Evolutionary conservation across 2,797 vertebrate species (phyloP).

Genomic region (Ceryle rudis): DNA sequence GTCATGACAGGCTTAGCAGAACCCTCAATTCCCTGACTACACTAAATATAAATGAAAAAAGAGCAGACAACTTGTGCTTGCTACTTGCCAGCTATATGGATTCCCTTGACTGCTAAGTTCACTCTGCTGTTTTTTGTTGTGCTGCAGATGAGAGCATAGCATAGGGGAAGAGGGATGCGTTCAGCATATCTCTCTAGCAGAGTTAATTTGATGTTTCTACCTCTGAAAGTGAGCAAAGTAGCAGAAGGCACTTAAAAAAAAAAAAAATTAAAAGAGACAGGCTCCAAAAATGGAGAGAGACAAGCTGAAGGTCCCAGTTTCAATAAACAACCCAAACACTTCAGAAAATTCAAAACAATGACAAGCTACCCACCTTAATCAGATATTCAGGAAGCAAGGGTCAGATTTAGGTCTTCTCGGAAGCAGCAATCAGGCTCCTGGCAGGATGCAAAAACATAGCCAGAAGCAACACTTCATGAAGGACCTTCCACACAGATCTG

Average conservation of each 20-base stretch:
- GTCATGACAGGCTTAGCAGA: neutral
- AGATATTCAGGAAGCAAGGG: neutral
- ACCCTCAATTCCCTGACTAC: neutral
- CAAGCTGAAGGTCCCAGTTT: neutral
- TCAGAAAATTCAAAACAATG: neutral
- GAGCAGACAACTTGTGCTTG: neutral
- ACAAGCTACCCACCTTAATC: neutral
- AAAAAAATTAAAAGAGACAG: neutral
- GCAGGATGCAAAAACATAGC: neutral
- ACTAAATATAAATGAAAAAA: neutral
- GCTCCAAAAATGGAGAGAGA: neutral
- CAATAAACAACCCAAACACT: neutral
- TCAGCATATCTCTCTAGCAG: neutral
- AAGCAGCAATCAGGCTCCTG: neutral
- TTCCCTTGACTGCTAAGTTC: neutral
- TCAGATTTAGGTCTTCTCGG: neutral
- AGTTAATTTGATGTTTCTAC: neutral
- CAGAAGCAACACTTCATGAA: neutral
- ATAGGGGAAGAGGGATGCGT: neutral
- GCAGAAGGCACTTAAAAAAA: neutral
- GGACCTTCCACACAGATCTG: neutral
- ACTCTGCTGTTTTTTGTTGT: neutral
- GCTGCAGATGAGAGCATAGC: neutral
- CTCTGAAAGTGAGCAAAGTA: neutral
- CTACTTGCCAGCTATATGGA: neutral